Evolutionary conservation across 2,113 vertebrate genomes (phyloP), one percentile per base, ranked within the genome.

Genomic region (Megaleporinus macrocephalus): DNA sequence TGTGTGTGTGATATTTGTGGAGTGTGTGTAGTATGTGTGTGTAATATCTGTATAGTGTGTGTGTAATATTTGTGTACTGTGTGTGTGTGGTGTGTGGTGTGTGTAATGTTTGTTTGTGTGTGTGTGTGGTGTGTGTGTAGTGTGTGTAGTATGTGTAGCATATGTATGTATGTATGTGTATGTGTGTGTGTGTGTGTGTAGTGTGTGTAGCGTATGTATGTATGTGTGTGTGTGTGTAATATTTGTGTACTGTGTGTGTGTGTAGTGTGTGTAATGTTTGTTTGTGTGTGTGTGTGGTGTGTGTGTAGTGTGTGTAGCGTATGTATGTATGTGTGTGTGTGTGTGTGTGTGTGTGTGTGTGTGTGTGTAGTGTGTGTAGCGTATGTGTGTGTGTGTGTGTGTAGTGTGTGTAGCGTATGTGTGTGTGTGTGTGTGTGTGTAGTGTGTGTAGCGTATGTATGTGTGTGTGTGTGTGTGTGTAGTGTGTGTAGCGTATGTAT

Each of bases 251-350:
- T 24, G 29, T 70, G 47, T 76, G 30, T 59, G 41, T 44, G 49
- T 82, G 73, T 36, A n/a, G 26, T 71, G 74, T 53, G 55, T 75
- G 44, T 82, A n/a, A 11, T 75, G 66, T 44, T 36, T 79, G 11
- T 79, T 15, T 73, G 76, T 41, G 16, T 51, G 44, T 57, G 41
- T 77, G 76, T 12, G 59, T 41, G n/a, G 20, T 73, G 71, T 76
- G 14, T 18, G 14, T 69, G 33, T 77, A 7, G 72, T 29, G 49
- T 47, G 63, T 29, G 20, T n/a, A n/a, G n/a, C n/a, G n/a, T n/a
- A n/a, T n/a, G n/a, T n/a, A n/a, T n/a, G n/a, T n/a, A n/a, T 29
- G 36, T 72, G 53, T 73, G 53, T 53, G 49, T 74, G 70, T 49
- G 70, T 72, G 33, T 78, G 51, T 16, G 71, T 66, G 22, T 69